These are phyloP conservation scores for Celastrina argiolus DNA, from an alignment of 2,888 invertebrate species.

Conservation along the genomic window DNA sequence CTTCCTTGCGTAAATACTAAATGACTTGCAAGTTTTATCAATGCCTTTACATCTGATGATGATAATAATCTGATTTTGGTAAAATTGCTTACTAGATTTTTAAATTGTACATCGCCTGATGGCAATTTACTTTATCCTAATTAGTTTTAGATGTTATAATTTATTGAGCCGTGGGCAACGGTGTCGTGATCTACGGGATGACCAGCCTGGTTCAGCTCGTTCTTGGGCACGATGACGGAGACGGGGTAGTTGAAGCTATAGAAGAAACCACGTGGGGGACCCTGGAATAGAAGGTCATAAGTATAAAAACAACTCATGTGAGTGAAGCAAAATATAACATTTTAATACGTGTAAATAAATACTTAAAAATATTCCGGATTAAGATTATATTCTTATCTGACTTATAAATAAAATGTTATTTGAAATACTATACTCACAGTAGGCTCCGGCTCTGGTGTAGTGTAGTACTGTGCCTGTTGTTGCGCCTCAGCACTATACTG, in stretches of 20 bases:
- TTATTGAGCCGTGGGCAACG: constrained; percentile 39
- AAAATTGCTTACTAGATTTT: not conserved
- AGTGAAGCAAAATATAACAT: too few relatives aligned
- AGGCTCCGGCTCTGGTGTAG: constrained; percentile 52
- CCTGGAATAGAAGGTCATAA: constrained; percentile 44
- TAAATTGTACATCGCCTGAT: too few relatives aligned
- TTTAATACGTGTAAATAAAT: too few relatives aligned
- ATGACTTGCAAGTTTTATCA: too few relatives aligned
- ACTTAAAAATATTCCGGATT: too few relatives aligned
- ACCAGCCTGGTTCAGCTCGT: constrained; percentile 42
- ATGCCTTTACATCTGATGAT: not conserved
- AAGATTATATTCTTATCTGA: too few relatives aligned
- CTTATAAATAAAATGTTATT: too few relatives aligned
- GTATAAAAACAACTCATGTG: too few relatives aligned
- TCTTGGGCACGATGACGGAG: constrained; percentile 65
- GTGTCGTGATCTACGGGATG: constrained; percentile 53
- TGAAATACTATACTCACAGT: constrained; percentile 50
- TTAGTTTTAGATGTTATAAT: constrained; percentile 28
- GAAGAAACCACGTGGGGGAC: constrained; percentile 84
- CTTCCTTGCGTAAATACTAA: too few relatives aligned
- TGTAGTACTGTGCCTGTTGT: constrained; percentile 29
- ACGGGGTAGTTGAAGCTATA: constrained; percentile 84
- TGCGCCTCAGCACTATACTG: constrained; percentile 26
- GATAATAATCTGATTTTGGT: not conserved
- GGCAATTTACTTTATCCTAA: not conserved